Conservation (phyloP, 2,888 invertebrate genomes). For the Alcis repandata region DNA sequence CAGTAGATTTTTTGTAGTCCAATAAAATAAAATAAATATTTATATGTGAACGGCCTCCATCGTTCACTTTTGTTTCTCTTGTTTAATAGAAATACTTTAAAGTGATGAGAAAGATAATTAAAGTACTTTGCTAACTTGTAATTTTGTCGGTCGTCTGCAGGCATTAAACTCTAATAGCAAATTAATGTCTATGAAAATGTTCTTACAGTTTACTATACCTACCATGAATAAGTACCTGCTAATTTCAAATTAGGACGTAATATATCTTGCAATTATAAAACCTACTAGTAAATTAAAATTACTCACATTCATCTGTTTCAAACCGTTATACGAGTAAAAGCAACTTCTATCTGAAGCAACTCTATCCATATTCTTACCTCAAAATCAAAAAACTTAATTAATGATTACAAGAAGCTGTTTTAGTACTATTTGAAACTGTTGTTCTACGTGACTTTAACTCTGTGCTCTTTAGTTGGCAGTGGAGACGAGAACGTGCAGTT, state of each 20-base stretch:
- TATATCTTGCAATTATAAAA: slow-evolving; percentile 17
- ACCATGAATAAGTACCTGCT: slow-evolving; percentile 33
- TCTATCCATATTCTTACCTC: no score
- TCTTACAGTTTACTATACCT: slow-evolving; percentile 41
- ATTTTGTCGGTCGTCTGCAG: slow-evolving; percentile 49
- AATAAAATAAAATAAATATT: slow-evolving; percentile 31
- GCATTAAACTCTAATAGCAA: slow-evolving; percentile 52
- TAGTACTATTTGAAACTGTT: slow-evolving; percentile 49
- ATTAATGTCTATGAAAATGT: slow-evolving; percentile 54
- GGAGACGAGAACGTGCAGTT: slow-evolving; percentile 37
- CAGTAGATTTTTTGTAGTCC: slow-evolving; percentile 40
- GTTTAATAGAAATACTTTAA: slow-evolving; percentile 50
- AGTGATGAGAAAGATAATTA: slow-evolving; percentile 52
- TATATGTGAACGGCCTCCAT: slow-evolving; percentile 12
- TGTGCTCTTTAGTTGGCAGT: slow-evolving; percentile 26
- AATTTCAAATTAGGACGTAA: slow-evolving; percentile 47
- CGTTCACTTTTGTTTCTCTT: slow-evolving; percentile 33
- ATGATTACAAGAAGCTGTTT: background rate
- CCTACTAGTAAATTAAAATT: background rate
- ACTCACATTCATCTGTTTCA: no score
- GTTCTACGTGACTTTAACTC: slow-evolving; percentile 46
- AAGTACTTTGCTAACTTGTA: slow-evolving; percentile 50
- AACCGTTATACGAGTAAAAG: no score
- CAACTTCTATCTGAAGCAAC: no score
- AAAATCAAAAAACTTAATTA: background rate